Evolutionary conservation across 2,113 vertebrate genomes (phyloP).

Genomic region (Rana temporaria): DNA sequence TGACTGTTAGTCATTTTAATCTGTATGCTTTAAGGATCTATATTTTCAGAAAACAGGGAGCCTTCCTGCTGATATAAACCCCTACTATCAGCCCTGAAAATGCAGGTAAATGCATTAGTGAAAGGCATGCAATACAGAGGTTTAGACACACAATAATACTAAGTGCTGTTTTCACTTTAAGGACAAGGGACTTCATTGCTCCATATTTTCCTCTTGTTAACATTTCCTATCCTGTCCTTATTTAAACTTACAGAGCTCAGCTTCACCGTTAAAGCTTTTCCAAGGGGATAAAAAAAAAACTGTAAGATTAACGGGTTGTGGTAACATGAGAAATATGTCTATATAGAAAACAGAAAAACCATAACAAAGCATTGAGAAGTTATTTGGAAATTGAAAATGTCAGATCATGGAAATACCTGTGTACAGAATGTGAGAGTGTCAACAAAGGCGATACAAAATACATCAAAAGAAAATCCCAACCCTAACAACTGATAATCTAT

Average conservation of each 20-base stretch:
- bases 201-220: neutral
- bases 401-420: no score
- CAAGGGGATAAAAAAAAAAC: neutral
- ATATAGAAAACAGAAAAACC: no score
- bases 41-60: neutral
- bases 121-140: neutral
- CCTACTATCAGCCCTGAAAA: neutral
- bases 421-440: no score
- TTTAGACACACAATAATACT: neutral
- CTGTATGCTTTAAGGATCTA: no score
- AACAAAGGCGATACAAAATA: no score
- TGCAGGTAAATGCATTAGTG: neutral
- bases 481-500: no score
- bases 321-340: neutral
- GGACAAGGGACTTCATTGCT: neutral
- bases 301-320: neutral
- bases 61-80: no score
- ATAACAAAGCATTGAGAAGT: no score
- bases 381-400: no score
- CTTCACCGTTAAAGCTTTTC: neutral
- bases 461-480: no score
- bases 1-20: neutral
- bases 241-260: neutral
- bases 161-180: neutral
- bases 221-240: neutral